Percentiles rank a stretch among this genome's conserved stretches.
Conservation (phyloP, 2,113 vertebrate genomes). For the Smithornis capensis region DNA sequence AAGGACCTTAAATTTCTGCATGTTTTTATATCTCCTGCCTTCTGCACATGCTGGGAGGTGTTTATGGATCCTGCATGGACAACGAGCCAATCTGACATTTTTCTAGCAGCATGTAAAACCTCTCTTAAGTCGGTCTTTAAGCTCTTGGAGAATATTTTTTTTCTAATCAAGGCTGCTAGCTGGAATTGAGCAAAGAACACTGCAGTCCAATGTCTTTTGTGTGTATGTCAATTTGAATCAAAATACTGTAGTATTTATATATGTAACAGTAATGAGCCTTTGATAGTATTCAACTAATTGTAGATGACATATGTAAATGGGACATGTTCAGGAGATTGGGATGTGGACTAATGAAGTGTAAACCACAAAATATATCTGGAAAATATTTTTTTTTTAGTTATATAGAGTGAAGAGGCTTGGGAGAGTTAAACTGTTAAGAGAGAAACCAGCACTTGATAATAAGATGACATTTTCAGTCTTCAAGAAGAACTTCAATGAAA, state of each 20-base stretch:
- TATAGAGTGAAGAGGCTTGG: slow-evolving; percentile 42
- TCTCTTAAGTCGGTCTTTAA: background rate
- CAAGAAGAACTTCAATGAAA: slow-evolving; percentile 1
- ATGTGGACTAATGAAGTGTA: background rate
- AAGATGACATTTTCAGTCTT: background rate
- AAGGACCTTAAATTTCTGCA: too few species aligned
- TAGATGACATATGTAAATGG: background rate
- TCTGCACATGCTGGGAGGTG: background rate
- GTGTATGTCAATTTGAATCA: background rate
- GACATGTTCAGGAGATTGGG: background rate
- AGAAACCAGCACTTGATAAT: background rate
- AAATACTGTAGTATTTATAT: background rate
- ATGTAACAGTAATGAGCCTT: background rate
- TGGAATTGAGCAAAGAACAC: background rate
- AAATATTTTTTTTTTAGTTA: slow-evolving; percentile 30
- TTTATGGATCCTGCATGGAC: background rate
- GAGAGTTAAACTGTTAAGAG: background rate
- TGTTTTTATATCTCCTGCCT: background rate
- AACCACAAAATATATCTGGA: background rate
- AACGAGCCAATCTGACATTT: background rate
- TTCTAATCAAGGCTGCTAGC: background rate
- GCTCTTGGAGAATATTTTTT: background rate
- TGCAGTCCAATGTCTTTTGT: background rate
- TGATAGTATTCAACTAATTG: background rate
- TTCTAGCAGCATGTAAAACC: background rate